Evolutionary conservation across 1,140 invertebrate genomes (phyloP).

Genomic region (Zaprionus taronus): DNA sequence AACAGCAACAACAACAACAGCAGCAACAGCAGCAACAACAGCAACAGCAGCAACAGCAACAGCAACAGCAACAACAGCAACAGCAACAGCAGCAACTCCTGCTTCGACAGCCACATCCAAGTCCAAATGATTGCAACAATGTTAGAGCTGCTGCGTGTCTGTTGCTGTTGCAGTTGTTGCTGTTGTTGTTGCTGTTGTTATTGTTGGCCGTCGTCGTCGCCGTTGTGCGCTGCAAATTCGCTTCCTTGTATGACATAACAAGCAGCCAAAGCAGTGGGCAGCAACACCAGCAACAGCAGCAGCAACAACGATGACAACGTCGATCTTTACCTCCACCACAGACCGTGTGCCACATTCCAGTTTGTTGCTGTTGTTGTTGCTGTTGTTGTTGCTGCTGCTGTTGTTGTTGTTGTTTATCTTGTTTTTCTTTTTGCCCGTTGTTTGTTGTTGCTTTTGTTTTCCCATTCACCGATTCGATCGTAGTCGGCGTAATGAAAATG

Average conservation of each 20-base stretch:
- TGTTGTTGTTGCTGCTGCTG: conserved; percentile 21
- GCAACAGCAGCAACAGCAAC: conserved; percentile 31
- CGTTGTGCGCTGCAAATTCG: conserved; percentile 53
- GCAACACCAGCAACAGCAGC: conserved; percentile 13
- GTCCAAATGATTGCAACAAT: conserved; percentile 57
- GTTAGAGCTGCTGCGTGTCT: conserved; percentile 37
- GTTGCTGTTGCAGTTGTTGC: conserved; percentile 17
- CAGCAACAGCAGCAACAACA: conserved; percentile 28
- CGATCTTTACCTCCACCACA: conserved; percentile 75
- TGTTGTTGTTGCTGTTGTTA: conserved; percentile 18
- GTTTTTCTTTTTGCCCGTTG: conserved; percentile 6
- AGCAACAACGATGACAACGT: conserved; percentile 51
- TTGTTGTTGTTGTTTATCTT: conserved; percentile 49
- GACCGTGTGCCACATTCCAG: conserved; percentile 76
- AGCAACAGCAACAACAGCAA: conserved; percentile 8
- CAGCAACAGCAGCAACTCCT: conserved; percentile 22
- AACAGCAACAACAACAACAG: conserved; percentile 22
- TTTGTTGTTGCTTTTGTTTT: conserved; percentile 58
- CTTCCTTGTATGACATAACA: conserved; percentile 81
- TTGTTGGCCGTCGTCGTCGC: conserved; percentile 67
- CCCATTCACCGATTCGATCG: conserved; percentile 80
- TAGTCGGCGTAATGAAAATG: conserved; percentile 72
- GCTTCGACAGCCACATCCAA: conserved; percentile 25
- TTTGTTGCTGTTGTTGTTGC: conserved; percentile 49
- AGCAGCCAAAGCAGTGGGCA: conserved; percentile 48